Evolutionary conservation across 2,113 vertebrate genomes (phyloP), one percentile per base, ranked within the genome.

Genomic region (Sturnus vulgaris): DNA sequence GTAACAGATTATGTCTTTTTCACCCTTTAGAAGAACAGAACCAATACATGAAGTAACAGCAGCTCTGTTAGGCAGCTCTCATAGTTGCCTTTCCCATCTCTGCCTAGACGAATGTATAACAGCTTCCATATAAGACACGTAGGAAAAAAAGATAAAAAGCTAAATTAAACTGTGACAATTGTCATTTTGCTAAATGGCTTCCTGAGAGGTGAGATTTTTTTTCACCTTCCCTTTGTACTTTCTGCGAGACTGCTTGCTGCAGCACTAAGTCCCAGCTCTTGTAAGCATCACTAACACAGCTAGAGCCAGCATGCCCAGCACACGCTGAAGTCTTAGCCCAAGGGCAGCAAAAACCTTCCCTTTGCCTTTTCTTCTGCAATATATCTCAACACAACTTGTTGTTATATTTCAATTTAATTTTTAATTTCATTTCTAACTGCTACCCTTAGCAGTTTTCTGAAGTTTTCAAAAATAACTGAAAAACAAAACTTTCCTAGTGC

Each of bases 131-230:
- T 15, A 65, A 53, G 23, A 33, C 71, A 46, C 40, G 55, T 37
- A 35, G 46, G 47, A 50, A 72, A 44, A 39, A 23, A 55, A 55
- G 4, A 15, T 60, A 60, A 89, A 77, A 60, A 90, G 13, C 33
- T 87, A 78, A 93, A 93, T 75, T 89, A 78, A 87, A 77, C 25
- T 24, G 28, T 84, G 85, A 39, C 13, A 78, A 75, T 33, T 92
- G 63, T 60, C 12, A 71, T 88, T 94, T 82, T 77, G 31, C 37
- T 89, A 80, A 92, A 88, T 69, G 31, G 22, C 18, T 93, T 86
- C 12, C 64, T 50, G 39, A 75, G 18, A 68, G 42, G 18, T 84
- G 52, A 75, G 28, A 66, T 70, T 84, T 94, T 39, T 39, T 42
- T 95, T 87, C 46, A 63, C n/a, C 50, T 89, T 91, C 28, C 28